These are phyloP conservation scores for Latrodectus elegans DNA, from an alignment of 2,888 invertebrate species.

Conservation along the genomic window DNA sequence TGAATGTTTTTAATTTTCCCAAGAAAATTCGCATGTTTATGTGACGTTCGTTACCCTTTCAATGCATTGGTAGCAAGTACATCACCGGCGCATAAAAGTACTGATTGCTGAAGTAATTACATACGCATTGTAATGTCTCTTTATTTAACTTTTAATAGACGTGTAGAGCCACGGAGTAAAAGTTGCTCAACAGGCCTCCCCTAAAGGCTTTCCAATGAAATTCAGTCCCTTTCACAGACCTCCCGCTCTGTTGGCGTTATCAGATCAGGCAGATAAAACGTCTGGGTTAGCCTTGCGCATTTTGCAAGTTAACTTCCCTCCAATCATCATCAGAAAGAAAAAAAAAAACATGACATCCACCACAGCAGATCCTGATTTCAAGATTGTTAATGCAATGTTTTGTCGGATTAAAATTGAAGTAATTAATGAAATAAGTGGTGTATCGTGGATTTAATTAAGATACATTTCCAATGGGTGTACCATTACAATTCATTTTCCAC, in stretches of 20 bases:
- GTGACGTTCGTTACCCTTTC: too few species aligned
- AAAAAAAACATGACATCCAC: conserved; percentile 44
- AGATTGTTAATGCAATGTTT: conserved; percentile 41
- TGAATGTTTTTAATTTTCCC: too few species aligned
- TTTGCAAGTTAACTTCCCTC: conserved; percentile 8
- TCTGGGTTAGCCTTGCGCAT: not conserved
- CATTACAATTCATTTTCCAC: conserved; percentile 22
- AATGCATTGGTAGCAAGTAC: too few species aligned
- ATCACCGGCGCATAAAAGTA: too few species aligned
- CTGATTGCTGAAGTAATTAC: too few species aligned
- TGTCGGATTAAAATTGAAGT: conserved; percentile 53
- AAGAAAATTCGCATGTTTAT: too few species aligned
- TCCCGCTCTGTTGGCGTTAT: conserved; percentile 42
- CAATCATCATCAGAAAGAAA: not conserved
- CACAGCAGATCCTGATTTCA: conserved; percentile 43
- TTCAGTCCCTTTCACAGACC: conserved; percentile 35
- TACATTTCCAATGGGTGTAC: conserved; percentile 43
- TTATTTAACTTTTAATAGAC: conserved; percentile 65
- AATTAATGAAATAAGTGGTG: conserved; percentile 60
- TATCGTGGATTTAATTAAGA: conserved; percentile 59
- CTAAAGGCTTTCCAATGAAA: conserved; percentile 27
- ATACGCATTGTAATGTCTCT: conserved; percentile 59
- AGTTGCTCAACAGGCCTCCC: conserved; percentile 50
- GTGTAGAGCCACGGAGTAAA: conserved; percentile 32
- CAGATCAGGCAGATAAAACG: conserved; percentile 46